Conservation (phyloP, 1,140 invertebrate species). For the Drosophila tristis region DNA sequence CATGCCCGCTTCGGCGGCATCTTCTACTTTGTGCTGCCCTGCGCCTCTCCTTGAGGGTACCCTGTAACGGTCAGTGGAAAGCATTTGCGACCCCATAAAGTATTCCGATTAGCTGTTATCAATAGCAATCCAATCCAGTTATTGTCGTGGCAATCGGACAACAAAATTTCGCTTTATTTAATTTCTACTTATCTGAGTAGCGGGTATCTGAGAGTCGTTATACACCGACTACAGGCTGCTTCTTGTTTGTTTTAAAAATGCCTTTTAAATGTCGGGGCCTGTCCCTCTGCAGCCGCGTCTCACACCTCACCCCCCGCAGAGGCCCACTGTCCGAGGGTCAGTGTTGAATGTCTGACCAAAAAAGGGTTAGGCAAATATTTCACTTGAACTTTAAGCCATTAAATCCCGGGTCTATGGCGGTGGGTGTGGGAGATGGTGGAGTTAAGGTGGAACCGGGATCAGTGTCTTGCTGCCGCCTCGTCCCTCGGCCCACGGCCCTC, state of each 20-base stretch:
- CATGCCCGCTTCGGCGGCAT: slow-evolving; percentile 22
- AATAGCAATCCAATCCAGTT: too few species aligned
- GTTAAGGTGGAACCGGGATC: slow-evolving; percentile 21
- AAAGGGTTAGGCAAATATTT: slow-evolving; percentile 76
- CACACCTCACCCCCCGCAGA: neutral
- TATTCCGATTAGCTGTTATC: too few species aligned
- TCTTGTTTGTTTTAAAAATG: slow-evolving; percentile 34
- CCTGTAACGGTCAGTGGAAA: too few species aligned
- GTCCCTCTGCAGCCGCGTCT: slow-evolving; percentile 4
- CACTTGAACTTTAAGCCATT: slow-evolving; percentile 77
- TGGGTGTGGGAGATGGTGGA: slow-evolving; percentile 5
- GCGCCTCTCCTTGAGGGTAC: slow-evolving; percentile 2
- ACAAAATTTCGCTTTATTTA: neutral
- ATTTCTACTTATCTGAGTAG: too few species aligned
- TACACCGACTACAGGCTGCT: neutral
- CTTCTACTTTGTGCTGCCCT: slow-evolving; percentile 16
- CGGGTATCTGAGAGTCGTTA: too few species aligned
- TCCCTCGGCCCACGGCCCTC: slow-evolving; percentile 12
- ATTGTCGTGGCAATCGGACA: too few species aligned
- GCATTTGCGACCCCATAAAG: too few species aligned
- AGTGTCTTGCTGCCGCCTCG: slow-evolving; percentile 20
- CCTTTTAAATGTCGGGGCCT: slow-evolving; percentile 49
- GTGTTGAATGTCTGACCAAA: slow-evolving; percentile 35
- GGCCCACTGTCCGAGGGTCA: slow-evolving; percentile 19
- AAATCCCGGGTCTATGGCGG: slow-evolving; percentile 48